Percentiles rank a stretch among this genome's conserved stretches.
Conservation (phyloP, 2,888 invertebrate genomes). For the Lumbricus terrestris region DNA sequence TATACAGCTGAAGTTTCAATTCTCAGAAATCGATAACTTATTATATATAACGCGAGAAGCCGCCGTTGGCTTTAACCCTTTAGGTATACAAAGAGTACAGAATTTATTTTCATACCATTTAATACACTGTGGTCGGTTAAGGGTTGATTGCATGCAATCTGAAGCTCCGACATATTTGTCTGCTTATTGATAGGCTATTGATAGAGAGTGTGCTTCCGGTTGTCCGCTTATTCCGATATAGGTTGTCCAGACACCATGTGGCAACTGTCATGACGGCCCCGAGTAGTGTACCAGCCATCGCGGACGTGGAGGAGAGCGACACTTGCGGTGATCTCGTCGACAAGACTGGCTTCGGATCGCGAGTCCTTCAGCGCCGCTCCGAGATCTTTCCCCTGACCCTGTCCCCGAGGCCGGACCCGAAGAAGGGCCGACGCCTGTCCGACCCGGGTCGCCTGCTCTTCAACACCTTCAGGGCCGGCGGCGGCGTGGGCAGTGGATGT, state of each 20-base stretch:
- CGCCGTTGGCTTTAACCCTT: not conserved
- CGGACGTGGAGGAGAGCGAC: slow-evolving; percentile 4
- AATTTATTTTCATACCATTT: too few relatives aligned
- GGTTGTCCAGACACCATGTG: not conserved
- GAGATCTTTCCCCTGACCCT: slow-evolving; percentile 11
- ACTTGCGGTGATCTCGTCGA: not conserved
- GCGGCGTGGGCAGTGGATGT: too few relatives aligned
- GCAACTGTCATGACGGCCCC: not conserved
- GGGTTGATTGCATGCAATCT: too few relatives aligned
- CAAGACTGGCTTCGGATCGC: not conserved
- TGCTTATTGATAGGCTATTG: too few relatives aligned
- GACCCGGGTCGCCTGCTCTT: slow-evolving; percentile 24
- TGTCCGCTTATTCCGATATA: not conserved
- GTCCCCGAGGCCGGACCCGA: not conserved
- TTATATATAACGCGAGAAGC: too few relatives aligned
- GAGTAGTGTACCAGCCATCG: not conserved
- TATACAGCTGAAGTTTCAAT: not conserved
- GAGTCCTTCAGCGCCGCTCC: not conserved
- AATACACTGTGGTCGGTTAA: too few relatives aligned
- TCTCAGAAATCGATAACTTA: not conserved
- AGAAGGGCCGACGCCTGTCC: slow-evolving; percentile 22
- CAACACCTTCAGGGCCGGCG: slow-evolving; percentile 4
- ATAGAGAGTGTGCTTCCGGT: not conserved
- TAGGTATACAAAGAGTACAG: too few relatives aligned
- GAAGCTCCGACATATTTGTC: too few relatives aligned